A percentile compares a stretch with the other conserved stretches of the same genome.
Conservation (phyloP, 35 echinoderm and acorn worm genomes). For the Lytechinus variegatus region DNA sequence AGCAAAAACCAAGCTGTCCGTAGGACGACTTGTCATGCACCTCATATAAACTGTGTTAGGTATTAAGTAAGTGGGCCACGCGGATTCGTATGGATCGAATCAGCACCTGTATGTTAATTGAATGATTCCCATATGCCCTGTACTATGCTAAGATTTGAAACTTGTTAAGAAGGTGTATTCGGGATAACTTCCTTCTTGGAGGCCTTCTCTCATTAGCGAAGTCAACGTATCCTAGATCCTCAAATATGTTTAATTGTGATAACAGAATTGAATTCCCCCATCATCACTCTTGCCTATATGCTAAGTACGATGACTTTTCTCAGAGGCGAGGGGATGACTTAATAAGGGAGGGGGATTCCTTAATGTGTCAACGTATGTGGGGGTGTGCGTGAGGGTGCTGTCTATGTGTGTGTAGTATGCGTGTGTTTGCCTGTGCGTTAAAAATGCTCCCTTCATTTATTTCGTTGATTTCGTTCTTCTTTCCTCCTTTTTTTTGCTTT, state of each 20-base stretch:
- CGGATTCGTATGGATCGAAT: not conserved
- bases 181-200: not conserved
- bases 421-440: too few relatives aligned
- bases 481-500: too few relatives aligned
- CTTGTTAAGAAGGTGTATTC: not conserved
- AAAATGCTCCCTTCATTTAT: too few relatives aligned
- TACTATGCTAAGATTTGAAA: not conserved
- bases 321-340: not conserved
- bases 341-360: too few relatives aligned
- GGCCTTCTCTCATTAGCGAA: not conserved
- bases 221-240: not conserved
- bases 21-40: not conserved
- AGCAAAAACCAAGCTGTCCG: not conserved
- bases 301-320: not conserved
- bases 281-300: not conserved
- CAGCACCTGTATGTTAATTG: not conserved
- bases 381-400: too few relatives aligned
- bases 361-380: too few relatives aligned
- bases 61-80: not conserved
- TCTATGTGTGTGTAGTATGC: too few relatives aligned
- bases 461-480: too few relatives aligned
- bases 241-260: not conserved
- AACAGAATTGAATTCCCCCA: not conserved
- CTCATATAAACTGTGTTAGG: not conserved
- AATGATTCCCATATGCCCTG: not conserved